Conservation (phyloP, 2,113 vertebrate genomes). For the Hypocryptadius cinnamomeus region DNA sequence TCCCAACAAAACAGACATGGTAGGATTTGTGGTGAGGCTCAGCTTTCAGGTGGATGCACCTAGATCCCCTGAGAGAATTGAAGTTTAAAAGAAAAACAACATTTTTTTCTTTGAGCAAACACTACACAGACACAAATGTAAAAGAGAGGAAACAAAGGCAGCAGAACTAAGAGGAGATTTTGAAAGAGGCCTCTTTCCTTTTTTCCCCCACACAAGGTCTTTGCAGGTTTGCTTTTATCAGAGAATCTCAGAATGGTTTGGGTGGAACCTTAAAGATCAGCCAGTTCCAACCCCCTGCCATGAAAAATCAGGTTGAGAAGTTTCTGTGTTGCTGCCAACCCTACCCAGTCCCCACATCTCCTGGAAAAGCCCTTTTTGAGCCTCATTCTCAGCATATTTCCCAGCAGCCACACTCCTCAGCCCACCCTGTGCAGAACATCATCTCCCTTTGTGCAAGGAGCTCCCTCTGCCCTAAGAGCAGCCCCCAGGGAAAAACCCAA, state of each 20-base stretch:
- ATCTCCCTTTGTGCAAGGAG: not conserved
- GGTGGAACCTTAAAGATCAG: not conserved
- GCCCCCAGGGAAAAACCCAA: fast-evolving
- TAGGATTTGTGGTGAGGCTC: not conserved
- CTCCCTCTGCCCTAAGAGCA: not conserved
- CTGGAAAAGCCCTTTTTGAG: not conserved
- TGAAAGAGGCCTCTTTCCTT: not conserved
- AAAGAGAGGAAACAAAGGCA: not conserved
- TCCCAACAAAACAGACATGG: fast-evolving
- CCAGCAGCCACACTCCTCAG: fast-evolving
- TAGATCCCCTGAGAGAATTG: not conserved
- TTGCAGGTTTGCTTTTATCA: not conserved
- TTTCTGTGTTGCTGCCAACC: not conserved
- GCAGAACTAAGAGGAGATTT: not conserved
- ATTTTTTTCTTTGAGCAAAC: not conserved
- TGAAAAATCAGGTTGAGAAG: not conserved
- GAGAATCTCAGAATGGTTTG: not conserved
- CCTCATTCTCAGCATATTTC: not conserved
- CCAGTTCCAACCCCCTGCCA: not conserved
- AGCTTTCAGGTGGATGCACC: not conserved
- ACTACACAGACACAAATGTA: not conserved
- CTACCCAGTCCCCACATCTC: fast-evolving
- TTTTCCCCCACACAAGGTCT: not conserved
- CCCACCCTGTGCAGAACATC: fast-evolving
- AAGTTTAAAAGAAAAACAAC: not conserved